Evolutionary conservation across 2,113 vertebrate genomes (phyloP), one percentile per base, ranked within the genome.

Genomic region (Alosa alosa): DNA sequence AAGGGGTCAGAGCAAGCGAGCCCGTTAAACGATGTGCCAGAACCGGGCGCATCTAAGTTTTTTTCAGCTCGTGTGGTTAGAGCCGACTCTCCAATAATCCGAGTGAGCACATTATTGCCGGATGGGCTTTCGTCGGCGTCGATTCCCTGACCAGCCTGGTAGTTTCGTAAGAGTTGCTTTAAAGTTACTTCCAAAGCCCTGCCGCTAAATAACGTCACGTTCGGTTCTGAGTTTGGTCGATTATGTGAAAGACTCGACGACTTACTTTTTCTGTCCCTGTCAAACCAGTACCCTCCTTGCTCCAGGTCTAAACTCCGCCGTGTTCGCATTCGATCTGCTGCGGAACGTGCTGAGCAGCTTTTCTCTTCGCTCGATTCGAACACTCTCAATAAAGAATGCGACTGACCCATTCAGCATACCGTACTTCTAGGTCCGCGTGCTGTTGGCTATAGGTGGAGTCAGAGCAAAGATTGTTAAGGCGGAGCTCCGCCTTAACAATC

Each of bases 321-420:
- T 72, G 90, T 82, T 36, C 86, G 86, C 50, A 91, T 87, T 25
- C 87, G 85, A 50, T 6, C 36, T 3, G 85, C 52, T 41, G 89
- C 44, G 60, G 91, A 82, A 85, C 87, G 92, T 88, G 92, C 84
- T 85, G 78, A 92, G 39, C 88, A 52, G 31, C 31, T 92, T 84
- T 89, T 88, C 84, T 88, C 2, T 90, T 57, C 44, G 83, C 36
- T 75, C 86, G 17, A 3, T 84, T 55, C 41, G 88, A 81, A 89
- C 84, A 90, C 15, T 89, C 90, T 0, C 90, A 82, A 89, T 17
- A 64, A 82, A 49, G 92, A 94, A 78, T 87, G 68, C 31, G 90
- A 92, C 93, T 95, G 95, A 84, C 94, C 95, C 95, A 95, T 95
- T 86, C 86, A 83, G 90, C 90, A 85, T 86, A 81, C 94, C 94